Evolutionary conservation across 2,888 invertebrate species (phyloP).

Genomic region (Drosophila kambysellisi): DNA sequence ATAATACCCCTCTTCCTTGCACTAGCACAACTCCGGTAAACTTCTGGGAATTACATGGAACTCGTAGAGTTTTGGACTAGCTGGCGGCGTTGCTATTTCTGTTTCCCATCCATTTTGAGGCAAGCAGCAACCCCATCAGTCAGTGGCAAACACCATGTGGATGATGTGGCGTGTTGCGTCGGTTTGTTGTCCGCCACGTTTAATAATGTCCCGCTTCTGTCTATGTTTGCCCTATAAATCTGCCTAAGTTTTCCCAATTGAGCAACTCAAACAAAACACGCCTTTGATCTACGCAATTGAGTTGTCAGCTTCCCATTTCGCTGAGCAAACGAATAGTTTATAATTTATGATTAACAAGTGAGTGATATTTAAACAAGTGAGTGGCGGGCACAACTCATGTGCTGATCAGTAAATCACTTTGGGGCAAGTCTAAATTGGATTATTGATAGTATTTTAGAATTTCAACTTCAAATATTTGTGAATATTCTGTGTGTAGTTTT

Average conservation of each 20-base stretch:
- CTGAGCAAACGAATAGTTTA: slow-evolving; percentile 13
- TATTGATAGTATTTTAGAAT: background rate
- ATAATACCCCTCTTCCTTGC: fast-evolving
- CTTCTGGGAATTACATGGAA: background rate
- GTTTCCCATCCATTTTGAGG: slow-evolving; percentile 5
- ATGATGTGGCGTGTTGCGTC: background rate
- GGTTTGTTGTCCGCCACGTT: slow-evolving; percentile 1
- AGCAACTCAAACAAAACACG: background rate
- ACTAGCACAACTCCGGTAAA: background rate
- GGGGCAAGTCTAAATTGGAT: background rate
- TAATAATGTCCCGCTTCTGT: slow-evolving; percentile 12
- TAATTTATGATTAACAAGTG: slow-evolving; percentile 23
- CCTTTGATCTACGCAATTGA: slow-evolving; percentile 46
- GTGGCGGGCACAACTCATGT: background rate
- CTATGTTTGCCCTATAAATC: slow-evolving; percentile 26
- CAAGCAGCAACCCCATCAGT: slow-evolving; percentile 32
- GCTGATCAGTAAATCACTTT: slow-evolving; percentile 10
- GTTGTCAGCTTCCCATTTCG: slow-evolving; percentile 10
- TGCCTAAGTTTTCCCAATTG: slow-evolving; percentile 23
- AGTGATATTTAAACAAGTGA: slow-evolving; percentile 2
- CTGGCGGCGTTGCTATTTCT: slow-evolving; percentile 10
- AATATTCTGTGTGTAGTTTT: background rate
- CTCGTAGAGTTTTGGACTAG: slow-evolving; percentile 25
- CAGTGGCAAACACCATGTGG: slow-evolving; percentile 32
- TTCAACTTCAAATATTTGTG: background rate